Evolutionary conservation across 1,140 invertebrate genomes (phyloP).

Genomic region (Andricus grossulariae): DNA sequence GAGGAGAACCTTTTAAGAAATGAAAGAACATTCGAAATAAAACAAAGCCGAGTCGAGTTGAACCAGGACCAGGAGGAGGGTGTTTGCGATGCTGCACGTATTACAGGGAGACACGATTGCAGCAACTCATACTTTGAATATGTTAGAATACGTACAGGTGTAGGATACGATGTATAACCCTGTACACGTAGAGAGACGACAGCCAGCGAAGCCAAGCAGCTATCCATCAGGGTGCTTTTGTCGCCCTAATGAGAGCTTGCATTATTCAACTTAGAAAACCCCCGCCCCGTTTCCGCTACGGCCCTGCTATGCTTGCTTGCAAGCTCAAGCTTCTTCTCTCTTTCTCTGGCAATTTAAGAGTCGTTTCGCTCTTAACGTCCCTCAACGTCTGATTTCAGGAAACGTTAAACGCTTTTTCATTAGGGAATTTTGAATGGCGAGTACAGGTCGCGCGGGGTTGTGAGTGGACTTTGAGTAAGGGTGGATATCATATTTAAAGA

Average conservation of each 20-base stretch:
- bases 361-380: constrained; percentile 13
- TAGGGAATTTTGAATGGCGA: constrained; percentile 6
- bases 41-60: constrained; percentile 62
- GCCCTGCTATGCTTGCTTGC: constrained; percentile 37
- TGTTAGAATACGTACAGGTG: constrained; percentile 47
- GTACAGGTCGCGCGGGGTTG: background rate
- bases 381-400: constrained; percentile 18
- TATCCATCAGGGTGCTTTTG: constrained; percentile 77
- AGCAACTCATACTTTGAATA: constrained; percentile 32
- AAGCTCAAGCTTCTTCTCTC: background rate
- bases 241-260: constrained; percentile 77
- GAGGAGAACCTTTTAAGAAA: constrained; percentile 78
- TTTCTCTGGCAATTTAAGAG: constrained; percentile 14
- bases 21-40: constrained; percentile 78
- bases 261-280: constrained; percentile 74
- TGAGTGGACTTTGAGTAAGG: too few relatives aligned
- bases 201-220: constrained; percentile 69
- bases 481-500: too few relatives aligned
- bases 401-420: constrained; percentile 28
- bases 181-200: constrained; percentile 57
- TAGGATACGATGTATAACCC: constrained; percentile 50
- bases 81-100: constrained; percentile 47
- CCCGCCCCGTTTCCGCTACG: constrained; percentile 54
- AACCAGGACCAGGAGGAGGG: constrained; percentile 32
- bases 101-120: constrained; percentile 43